A percentile compares a stretch with the other conserved stretches of the same genome.
phyloP scores from a whole-genome alignment of 2,113 vertebrate genomes.

The Hemiscyllium ocellatum region DNA sequence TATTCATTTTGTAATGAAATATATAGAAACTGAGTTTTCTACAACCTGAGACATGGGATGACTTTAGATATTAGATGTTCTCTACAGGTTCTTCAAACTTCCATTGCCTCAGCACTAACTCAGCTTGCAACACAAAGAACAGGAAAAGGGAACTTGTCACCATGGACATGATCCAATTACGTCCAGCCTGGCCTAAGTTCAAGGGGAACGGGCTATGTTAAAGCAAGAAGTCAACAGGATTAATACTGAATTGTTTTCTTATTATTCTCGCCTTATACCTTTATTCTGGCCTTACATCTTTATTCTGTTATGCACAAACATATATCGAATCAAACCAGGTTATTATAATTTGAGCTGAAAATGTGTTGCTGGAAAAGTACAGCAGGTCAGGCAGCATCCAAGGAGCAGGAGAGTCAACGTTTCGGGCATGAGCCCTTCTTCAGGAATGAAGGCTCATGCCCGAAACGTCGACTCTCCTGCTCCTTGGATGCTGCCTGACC shows the following conservation, averaged over 20 bases:
- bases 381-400: too few species aligned
- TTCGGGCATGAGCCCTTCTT: too few species aligned
- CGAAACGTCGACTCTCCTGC: too few species aligned
- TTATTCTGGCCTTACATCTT: background rate
- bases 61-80: background rate
- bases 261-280: background rate
- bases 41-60: background rate
- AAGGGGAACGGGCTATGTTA: background rate
- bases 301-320: background rate
- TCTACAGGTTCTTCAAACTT: background rate
- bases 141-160: background rate
- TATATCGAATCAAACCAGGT: background rate
- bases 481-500: too few species aligned
- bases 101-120: background rate
- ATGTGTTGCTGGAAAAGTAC: too few species aligned
- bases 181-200: background rate
- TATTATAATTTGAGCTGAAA: background rate
- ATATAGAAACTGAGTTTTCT: background rate
- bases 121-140: background rate
- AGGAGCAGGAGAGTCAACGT: too few species aligned
- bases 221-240: background rate
- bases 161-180: background rate
- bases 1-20: background rate
- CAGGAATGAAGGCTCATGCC: too few species aligned
- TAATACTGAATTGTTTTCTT: background rate